These are phyloP conservation scores for Drosophila saltans DNA, from an alignment of 1,140 invertebrate genomes.

Conservation along the genomic window DNA sequence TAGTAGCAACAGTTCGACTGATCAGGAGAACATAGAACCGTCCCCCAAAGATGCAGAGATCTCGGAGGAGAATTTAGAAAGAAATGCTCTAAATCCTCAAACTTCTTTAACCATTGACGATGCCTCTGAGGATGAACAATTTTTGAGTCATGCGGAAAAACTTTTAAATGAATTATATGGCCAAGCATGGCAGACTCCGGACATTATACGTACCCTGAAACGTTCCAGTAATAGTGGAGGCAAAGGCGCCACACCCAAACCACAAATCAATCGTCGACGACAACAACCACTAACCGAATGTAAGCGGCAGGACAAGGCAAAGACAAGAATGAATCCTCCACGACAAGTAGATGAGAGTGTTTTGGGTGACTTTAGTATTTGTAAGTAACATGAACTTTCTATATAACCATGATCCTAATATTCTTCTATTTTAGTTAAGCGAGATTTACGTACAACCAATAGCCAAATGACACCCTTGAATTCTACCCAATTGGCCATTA, in stretches of 20 bases:
- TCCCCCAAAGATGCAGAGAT: not conserved
- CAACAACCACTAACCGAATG: not conserved
- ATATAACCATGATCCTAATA: not conserved
- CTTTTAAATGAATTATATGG: conserved; percentile 85
- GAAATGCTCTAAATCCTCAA: conserved; percentile 11
- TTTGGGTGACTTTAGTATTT: conserved; percentile 68
- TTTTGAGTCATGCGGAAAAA: conserved; percentile 78
- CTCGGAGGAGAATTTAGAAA: not conserved
- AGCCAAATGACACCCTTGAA: conserved; percentile 47
- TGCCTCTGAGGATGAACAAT: conserved; percentile 56
- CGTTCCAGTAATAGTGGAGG: conserved; percentile 54
- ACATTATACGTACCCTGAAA: conserved; percentile 67
- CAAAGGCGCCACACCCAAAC: conserved; percentile 23
- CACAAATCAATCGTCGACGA: not conserved
- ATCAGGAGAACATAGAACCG: conserved; percentile 20
- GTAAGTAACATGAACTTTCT: conserved; percentile 37
- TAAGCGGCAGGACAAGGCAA: not conserved
- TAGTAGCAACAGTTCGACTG: conserved; percentile 35
- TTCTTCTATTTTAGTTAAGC: conserved; percentile 47
- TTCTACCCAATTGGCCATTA: conserved; percentile 54
- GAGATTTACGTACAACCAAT: conserved; percentile 48
- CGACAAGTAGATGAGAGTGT: conserved; percentile 52
- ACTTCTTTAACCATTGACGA: conserved; percentile 16
- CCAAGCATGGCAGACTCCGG: conserved; percentile 83
- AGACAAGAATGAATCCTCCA: conserved; percentile 10